Percentiles rank a stretch among this genome's conserved stretches.
Conservation (phyloP, 2,888 invertebrate genomes). For the Hanleya hanleyi region DNA sequence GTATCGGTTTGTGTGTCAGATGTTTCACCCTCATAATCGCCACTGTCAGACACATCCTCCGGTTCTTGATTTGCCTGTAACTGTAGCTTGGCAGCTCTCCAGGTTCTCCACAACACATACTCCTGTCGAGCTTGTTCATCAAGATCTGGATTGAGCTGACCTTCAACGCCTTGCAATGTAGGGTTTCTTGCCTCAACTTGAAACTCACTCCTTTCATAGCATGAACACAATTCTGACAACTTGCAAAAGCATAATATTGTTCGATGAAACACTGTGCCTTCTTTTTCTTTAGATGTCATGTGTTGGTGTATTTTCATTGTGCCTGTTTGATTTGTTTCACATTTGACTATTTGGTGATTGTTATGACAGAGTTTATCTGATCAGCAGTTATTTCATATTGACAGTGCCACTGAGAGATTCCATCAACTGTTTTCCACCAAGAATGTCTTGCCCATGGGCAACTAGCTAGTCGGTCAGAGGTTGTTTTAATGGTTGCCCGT, state of each 20-base stretch:
- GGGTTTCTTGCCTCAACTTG: background rate
- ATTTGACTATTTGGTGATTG: background rate
- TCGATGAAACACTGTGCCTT: too few species aligned
- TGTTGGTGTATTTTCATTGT: too few species aligned
- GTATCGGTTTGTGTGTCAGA: too few species aligned
- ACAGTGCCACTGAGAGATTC: background rate
- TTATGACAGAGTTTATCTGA: background rate
- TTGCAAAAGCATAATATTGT: background rate
- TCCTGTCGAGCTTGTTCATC: slow-evolving; percentile 5
- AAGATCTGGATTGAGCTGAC: background rate
- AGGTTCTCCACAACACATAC: slow-evolving; percentile 19
- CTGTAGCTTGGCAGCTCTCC: slow-evolving; percentile 15
- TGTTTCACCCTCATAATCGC: too few species aligned
- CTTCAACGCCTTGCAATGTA: background rate
- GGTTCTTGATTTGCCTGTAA: background rate
- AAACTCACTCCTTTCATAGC: background rate
- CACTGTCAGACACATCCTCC: background rate
- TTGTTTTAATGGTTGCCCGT: slow-evolving; percentile 57
- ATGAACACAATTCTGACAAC: background rate
- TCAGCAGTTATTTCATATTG: background rate
- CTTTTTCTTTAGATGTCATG: too few species aligned
- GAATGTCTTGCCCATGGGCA: slow-evolving; percentile 24
- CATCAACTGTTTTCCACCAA: slow-evolving; percentile 6
- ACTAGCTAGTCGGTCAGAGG: slow-evolving; percentile 45
- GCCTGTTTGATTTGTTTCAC: background rate